phyloP scores from a whole-genome alignment of 2,888 invertebrate species.

The Sinohyriopsis cumingii region DNA sequence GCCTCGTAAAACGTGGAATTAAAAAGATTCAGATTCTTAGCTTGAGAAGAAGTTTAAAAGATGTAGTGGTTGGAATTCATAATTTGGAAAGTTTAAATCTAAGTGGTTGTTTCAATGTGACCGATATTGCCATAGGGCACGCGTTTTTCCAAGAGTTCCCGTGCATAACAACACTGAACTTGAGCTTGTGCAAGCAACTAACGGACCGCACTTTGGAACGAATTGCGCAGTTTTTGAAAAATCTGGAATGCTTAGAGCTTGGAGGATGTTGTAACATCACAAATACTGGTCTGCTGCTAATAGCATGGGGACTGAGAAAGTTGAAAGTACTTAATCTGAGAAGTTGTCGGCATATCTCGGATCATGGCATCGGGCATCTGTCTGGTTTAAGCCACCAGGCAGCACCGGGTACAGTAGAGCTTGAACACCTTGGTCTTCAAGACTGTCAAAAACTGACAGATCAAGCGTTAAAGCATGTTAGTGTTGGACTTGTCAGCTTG shows the following conservation, averaged over 20 bases:
- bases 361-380: constrained; percentile 90
- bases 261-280: constrained; percentile 94
- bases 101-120: constrained; percentile 94
- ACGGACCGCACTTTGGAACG: constrained; percentile 90
- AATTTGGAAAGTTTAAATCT: constrained; percentile 90
- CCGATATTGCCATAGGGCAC: constrained; percentile 87
- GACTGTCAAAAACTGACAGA: constrained; percentile 96
- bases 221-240: constrained; percentile 87
- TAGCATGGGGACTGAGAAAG: constrained; percentile 90
- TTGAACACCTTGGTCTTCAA: constrained; percentile 91
- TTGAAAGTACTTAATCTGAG: constrained; percentile 88
- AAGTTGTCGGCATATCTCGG: constrained; percentile 94
- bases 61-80: constrained; percentile 88
- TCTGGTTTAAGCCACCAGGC: constrained; percentile 71
- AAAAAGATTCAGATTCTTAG: constrained; percentile 91
- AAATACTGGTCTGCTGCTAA: constrained; percentile 87
- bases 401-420: constrained; percentile 76
- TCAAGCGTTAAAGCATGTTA: constrained; percentile 89
- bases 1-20: constrained; percentile 89
- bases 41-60: constrained; percentile 85
- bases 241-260: constrained; percentile 88
- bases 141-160: constrained; percentile 85
- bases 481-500: constrained; percentile 84
- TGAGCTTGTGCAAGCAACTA: constrained; percentile 94
- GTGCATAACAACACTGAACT: constrained; percentile 85